Conservation (phyloP, 2,888 invertebrate species). For the Drosophila koepferae region DNA sequence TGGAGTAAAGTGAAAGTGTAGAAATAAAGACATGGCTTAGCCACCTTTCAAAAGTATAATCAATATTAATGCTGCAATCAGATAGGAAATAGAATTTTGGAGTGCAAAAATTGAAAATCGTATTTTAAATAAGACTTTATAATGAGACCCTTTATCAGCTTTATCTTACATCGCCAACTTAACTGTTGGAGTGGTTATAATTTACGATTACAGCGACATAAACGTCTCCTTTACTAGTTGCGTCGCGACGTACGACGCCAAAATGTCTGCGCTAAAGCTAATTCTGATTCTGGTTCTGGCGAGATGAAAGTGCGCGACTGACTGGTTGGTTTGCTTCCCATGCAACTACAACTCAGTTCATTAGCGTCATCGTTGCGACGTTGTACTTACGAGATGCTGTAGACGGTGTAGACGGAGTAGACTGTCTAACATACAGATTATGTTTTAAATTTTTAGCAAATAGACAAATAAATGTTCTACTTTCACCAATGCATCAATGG, state of each 20-base stretch:
- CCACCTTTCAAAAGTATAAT: slow-evolving; percentile 9
- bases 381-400: slow-evolving; percentile 28
- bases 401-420: slow-evolving; percentile 8
- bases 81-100: neutral
- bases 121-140: neutral
- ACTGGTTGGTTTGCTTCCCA: slow-evolving; percentile 49
- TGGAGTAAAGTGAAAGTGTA: slow-evolving; percentile 78
- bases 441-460: slow-evolving; percentile 61
- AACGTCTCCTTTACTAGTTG: slow-evolving; percentile 5
- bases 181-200: slow-evolving; percentile 32
- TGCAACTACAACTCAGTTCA: slow-evolving; percentile 54
- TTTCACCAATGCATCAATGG: slow-evolving; percentile 59
- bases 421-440: slow-evolving; percentile 44
- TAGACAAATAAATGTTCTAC: slow-evolving; percentile 74
- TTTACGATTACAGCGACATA: slow-evolving; percentile 36
- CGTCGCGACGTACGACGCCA: slow-evolving; percentile 39
- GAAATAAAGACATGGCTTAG: slow-evolving; percentile 42
- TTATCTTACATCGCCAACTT: slow-evolving; percentile 21
- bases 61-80: neutral
- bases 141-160: neutral
- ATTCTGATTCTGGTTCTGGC: slow-evolving; percentile 36
- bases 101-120: neutral
- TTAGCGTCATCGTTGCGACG: slow-evolving; percentile 54
- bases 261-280: slow-evolving; percentile 48
- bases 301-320: slow-evolving; percentile 63